Conservation (phyloP, 2,888 invertebrate genomes). For the Molorchus minor region DNA sequence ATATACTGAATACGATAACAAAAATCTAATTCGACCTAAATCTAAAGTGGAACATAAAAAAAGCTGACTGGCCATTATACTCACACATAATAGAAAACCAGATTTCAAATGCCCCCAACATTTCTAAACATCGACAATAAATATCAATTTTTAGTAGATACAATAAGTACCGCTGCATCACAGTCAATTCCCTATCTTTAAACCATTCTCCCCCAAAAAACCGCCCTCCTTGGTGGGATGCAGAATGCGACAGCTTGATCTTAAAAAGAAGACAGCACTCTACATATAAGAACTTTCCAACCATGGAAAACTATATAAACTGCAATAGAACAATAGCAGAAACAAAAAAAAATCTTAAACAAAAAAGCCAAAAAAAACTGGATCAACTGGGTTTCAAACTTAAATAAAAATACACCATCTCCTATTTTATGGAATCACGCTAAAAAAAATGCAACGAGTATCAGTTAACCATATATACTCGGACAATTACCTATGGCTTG, state of each 20-base stretch:
- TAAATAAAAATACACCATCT: background rate
- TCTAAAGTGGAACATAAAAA: constrained; percentile 3
- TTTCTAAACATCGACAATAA: background rate
- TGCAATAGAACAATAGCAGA: background rate
- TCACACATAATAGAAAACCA: background rate
- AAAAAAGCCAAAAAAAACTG: background rate
- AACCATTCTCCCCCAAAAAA: constrained; percentile 3
- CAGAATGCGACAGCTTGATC: constrained; percentile 17
- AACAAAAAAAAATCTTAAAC: background rate
- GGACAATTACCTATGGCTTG: background rate
- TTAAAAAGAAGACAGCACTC: too few relatives aligned
- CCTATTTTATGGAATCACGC: background rate
- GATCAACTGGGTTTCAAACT: background rate
- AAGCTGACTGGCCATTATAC: constrained; percentile 6
- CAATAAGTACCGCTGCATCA: too few relatives aligned
- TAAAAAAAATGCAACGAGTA: background rate
- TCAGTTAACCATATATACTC: background rate
- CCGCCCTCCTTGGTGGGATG: constrained; percentile 14
- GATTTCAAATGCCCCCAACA: background rate
- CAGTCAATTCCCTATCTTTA: constrained; percentile 1
- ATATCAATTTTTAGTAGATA: background rate
- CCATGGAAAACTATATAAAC: background rate
- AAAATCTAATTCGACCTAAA: background rate
- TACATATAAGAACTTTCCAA: too few relatives aligned
- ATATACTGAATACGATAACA: too few relatives aligned